These are phyloP conservation scores for Probosciger aterrimus DNA, from an alignment of 2,113 vertebrate species.

Conservation along the genomic window DNA sequence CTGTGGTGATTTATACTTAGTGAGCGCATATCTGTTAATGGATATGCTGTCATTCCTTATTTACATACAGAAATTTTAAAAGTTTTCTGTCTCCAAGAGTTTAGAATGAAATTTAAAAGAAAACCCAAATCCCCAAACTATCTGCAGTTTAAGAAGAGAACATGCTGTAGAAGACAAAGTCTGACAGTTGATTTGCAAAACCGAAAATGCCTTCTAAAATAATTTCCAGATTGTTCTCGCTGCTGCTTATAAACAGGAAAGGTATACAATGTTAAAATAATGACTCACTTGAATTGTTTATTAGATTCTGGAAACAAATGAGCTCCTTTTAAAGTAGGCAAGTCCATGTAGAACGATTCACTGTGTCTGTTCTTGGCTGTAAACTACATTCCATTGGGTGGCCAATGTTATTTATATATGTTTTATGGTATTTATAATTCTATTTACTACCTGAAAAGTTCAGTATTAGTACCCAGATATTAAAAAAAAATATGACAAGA, in stretches of 20 bases:
- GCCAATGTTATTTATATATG: not conserved
- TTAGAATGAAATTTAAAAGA: not conserved
- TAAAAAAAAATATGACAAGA: not conserved
- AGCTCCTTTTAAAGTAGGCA: not conserved
- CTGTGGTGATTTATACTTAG: not conserved
- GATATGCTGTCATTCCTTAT: not conserved
- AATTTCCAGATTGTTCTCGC: not conserved
- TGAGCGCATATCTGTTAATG: not conserved
- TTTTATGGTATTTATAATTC: not conserved
- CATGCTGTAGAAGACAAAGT: not conserved
- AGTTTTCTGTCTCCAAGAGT: not conserved
- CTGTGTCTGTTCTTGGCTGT: not conserved
- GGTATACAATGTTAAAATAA: conserved; percentile 50
- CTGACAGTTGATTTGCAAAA: not conserved
- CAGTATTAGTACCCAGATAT: not conserved
- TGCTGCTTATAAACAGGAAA: conserved; percentile 63
- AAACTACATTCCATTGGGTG: not conserved
- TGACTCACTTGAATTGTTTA: conserved; percentile 57
- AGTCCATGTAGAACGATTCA: conserved; percentile 9
- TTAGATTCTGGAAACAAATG: conserved; percentile 41
- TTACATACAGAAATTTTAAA: not conserved
- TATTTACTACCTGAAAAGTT: not conserved
- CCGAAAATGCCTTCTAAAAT: conserved; percentile 36
- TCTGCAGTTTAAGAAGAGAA: not conserved
- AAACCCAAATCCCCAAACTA: not conserved